These are phyloP conservation scores for Drosophila paracracens DNA, from an alignment of 2,888 invertebrate genomes.

Conservation along the genomic window DNA sequence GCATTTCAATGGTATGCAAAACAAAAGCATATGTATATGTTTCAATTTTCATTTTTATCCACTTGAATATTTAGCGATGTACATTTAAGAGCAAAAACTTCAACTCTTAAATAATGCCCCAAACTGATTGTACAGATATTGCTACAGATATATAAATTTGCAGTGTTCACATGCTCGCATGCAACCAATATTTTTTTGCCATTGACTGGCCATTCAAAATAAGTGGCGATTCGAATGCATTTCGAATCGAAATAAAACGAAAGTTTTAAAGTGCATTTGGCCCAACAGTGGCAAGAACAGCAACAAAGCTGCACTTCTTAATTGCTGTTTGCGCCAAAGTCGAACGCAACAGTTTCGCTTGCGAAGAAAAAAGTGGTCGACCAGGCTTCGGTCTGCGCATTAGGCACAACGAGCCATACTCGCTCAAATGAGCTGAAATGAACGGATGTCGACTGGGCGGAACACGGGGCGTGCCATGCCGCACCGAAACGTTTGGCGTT, in stretches of 20 bases:
- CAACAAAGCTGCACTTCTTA: constrained; percentile 41
- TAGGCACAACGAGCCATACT: constrained; percentile 35
- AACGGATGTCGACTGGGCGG: constrained; percentile 26
- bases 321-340: constrained; percentile 43
- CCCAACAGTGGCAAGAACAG: background rate
- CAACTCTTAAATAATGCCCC: background rate
- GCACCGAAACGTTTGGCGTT: constrained; percentile 20
- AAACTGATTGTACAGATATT: background rate
- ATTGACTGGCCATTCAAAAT: constrained; percentile 6
- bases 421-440: constrained; percentile 69
- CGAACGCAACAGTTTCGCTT: constrained; percentile 46
- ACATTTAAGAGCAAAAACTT: background rate
- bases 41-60: background rate
- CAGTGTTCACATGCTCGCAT: constrained; percentile 9
- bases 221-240: constrained; percentile 37
- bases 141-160: background rate
- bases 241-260: constrained; percentile 40
- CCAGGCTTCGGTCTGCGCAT: constrained; percentile 31
- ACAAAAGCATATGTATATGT: background rate
- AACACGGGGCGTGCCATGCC: background rate
- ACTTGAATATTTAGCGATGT: background rate
- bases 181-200: constrained; percentile 20
- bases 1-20: constrained; percentile 22
- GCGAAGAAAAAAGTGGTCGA: constrained; percentile 25
- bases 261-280: constrained; percentile 41